Base-by-base conservation (phyloP, 1,140 invertebrate genomes). In the Sesamia nonagrioides region DNA sequence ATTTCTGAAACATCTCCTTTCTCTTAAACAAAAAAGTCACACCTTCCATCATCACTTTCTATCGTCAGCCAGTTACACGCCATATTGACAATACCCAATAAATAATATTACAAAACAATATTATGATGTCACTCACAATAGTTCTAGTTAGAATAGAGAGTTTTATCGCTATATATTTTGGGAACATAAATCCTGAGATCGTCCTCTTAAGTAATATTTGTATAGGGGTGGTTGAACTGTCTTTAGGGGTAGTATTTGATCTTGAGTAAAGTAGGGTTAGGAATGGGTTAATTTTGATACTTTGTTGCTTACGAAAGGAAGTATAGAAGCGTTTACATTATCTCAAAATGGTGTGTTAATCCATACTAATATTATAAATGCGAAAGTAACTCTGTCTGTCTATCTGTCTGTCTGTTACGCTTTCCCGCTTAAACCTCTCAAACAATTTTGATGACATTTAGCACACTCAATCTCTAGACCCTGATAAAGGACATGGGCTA, bases 51-150 rank as follows among this genome's bases (percentile, higher is more conserved):
- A 63, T 77, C 5, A n/a, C 27, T 35, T 37, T 45, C 18, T 50
- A 56, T 42, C 35, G n/a, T 4, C 52, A 63, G 7, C 48, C 15
- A 17, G 42, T 2, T 33, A 72, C 17, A 45, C n/a, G 40, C 35
- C 13, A 50, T 72, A 54, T 72, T 54, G 27, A 72, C 37, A 37
- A 75, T 52, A 81, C 13, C 56, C 71, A 75, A 93, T 93, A 92
- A 92, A 91, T 93, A 88, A 88, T 61, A 27, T 82, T 60, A 82
- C 87, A 85, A 92, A 91, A 86, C 88, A 93, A 92, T 93, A 93
- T 93, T 93, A 89, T 93, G 92, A 93, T 86, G 85, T 88, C 13
- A 48, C 40, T 27, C 33, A 90, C 85, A 91, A 89, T 86, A 73
- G 54, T n/a, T n/a, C n/a, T n/a, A n/a, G n/a, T n/a, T n/a, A n/a